phyloP scores from a whole-genome alignment of 2,797 vertebrate species.

The Falco rusticolus region DNA sequence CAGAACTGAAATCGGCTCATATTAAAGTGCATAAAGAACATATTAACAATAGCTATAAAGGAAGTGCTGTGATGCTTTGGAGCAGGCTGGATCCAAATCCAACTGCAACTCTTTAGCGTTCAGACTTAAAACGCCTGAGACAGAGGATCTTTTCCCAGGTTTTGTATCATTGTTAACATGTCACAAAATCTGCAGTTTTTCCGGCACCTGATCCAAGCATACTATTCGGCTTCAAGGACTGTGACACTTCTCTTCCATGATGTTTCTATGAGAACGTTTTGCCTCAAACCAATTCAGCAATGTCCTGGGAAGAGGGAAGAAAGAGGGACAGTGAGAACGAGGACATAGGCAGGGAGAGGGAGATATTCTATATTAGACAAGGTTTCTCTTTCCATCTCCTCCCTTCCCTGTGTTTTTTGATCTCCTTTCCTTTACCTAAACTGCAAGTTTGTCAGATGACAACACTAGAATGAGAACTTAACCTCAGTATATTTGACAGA shows the following conservation, averaged over 20 bases:
- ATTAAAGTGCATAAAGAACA: not conserved
- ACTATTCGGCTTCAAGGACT: not conserved
- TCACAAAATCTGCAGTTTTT: not conserved
- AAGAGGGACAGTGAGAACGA: not conserved
- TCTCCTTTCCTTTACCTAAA: not conserved
- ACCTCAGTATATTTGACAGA: not conserved
- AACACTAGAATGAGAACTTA: not conserved
- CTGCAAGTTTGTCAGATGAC: not conserved
- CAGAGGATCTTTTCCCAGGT: not conserved
- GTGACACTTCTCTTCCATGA: not conserved
- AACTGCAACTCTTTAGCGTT: not conserved
- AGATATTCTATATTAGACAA: not conserved
- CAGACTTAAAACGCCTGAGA: not conserved
- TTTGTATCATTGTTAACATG: not conserved
- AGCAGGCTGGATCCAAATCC: not conserved
- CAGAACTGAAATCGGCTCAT: not conserved
- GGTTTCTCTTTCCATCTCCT: not conserved
- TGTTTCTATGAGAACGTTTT: not conserved
- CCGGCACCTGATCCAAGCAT: not conserved
- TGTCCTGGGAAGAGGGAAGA: fast-evolving
- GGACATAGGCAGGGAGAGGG: not conserved
- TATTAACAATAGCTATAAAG: not conserved
- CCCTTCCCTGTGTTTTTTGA: not conserved
- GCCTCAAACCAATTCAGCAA: not conserved
- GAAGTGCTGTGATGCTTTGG: not conserved